phyloP scores from a whole-genome alignment of 2,888 invertebrate species.

The Drosophila anomelani region DNA sequence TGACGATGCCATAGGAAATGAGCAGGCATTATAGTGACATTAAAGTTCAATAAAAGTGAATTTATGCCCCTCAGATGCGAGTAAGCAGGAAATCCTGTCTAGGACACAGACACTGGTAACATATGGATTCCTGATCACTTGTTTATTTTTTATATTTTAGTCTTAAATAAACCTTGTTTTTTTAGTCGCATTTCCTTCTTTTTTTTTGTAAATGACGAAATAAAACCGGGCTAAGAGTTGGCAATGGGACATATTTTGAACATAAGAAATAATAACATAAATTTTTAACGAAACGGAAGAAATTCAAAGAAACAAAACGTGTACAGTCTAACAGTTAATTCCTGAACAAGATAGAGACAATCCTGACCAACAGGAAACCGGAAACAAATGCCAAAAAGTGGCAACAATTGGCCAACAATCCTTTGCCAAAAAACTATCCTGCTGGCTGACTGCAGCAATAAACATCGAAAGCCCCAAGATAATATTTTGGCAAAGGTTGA shows the following conservation, averaged over 20 bases:
- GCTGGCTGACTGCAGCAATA: conserved; percentile 15
- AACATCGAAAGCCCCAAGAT: conserved; percentile 2
- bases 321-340: no score
- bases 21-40: conserved; percentile 62
- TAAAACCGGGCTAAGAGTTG: no score
- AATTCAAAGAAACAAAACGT: no score
- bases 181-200: no score
- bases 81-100: conserved; percentile 32
- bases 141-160: conserved; percentile 49
- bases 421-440: conserved; percentile 22
- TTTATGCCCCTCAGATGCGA: conserved; percentile 48
- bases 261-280: no score
- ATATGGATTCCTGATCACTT: conserved; percentile 57
- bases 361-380: no score
- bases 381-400: not conserved
- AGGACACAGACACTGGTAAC: conserved; percentile 7
- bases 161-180: conserved; percentile 9
- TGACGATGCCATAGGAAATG: conserved; percentile 22
- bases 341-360: no score
- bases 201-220: no score
- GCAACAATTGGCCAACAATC: conserved; percentile 2
- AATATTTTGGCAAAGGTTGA: conserved; percentile 1
- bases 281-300: no score
- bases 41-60: conserved; percentile 67
- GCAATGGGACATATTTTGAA: no score